Percentiles rank a stretch among this genome's conserved stretches.
Conservation (phyloP, 2,888 invertebrate genomes). For the Globia sparganii region DNA sequence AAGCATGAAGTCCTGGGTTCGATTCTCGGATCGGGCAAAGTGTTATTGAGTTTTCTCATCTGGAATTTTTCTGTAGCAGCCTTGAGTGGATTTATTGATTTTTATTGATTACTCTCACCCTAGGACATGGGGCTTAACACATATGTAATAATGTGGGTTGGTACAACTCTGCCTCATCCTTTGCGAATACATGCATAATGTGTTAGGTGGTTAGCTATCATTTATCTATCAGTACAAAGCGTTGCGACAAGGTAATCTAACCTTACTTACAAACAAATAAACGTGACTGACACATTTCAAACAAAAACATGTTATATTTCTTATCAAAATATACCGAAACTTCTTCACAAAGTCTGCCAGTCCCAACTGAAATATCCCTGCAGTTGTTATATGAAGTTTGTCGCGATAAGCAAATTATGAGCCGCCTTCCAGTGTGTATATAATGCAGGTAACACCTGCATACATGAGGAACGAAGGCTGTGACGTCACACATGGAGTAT, state of each 20-base stretch:
- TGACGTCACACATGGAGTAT: slow-evolving; percentile 36
- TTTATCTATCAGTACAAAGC: neutral
- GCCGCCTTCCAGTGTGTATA: neutral
- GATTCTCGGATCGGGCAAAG: neutral
- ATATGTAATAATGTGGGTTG: no score
- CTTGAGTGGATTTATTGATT: neutral
- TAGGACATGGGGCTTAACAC: no score
- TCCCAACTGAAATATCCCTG: slow-evolving; percentile 5
- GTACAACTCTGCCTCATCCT: neutral
- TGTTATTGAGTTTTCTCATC: neutral
- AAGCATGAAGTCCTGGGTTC: neutral
- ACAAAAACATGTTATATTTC: neutral
- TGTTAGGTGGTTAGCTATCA: neutral
- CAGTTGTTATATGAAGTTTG: slow-evolving; percentile 21
- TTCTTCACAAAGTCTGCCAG: slow-evolving; percentile 10
- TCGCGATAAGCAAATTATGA: slow-evolving; percentile 33
- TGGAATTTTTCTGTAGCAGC: neutral
- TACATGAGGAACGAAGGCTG: neutral
- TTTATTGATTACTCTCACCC: no score
- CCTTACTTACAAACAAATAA: neutral
- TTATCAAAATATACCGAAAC: neutral
- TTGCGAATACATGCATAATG: no score
- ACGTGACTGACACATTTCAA: neutral
- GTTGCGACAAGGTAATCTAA: neutral
- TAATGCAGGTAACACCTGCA: slow-evolving; percentile 43